phyloP scores from a whole-genome alignment of 23 tunicate species.

The Halocynthia roretzi region DNA sequence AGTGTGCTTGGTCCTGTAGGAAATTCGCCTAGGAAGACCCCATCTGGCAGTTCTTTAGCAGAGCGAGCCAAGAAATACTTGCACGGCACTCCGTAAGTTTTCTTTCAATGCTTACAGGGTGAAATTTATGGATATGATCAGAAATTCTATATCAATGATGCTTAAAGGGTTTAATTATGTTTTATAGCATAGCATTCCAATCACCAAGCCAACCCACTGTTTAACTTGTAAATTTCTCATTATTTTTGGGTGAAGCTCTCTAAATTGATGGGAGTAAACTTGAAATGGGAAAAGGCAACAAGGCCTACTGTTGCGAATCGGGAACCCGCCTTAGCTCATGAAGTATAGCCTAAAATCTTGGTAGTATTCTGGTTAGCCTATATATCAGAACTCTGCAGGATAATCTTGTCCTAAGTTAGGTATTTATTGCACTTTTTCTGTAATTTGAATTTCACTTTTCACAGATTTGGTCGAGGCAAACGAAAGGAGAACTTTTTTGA shows the following conservation, averaged over 20 bases:
- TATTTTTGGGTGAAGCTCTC: no score
- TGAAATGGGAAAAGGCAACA: no score
- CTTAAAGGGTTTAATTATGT: no score
- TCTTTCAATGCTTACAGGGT: not conserved
- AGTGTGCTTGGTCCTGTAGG: constrained; percentile 66
- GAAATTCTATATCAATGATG: no score
- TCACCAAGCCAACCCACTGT: not conserved
- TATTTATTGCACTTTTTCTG: not conserved
- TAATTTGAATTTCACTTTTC: no score
- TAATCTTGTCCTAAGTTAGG: not conserved
- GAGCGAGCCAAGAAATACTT: constrained; percentile 80
- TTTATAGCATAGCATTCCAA: not conserved
- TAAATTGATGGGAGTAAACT: no score
- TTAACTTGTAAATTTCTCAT: no score
- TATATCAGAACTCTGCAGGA: not conserved
- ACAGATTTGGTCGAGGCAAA: constrained; percentile 56
- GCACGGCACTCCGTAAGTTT: constrained; percentile 76
- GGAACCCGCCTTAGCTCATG: no score
- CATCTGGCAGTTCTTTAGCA: constrained; percentile 81
- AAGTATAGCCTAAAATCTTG: no score
- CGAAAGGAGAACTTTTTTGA: constrained; percentile 51
- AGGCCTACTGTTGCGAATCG: no score
- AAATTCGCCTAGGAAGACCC: constrained; percentile 74
- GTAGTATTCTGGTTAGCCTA: no score
- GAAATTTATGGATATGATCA: not conserved